These are phyloP conservation scores for Cyanoliseus patagonus DNA, from an alignment of 2,113 vertebrate species.

Conservation along the genomic window DNA sequence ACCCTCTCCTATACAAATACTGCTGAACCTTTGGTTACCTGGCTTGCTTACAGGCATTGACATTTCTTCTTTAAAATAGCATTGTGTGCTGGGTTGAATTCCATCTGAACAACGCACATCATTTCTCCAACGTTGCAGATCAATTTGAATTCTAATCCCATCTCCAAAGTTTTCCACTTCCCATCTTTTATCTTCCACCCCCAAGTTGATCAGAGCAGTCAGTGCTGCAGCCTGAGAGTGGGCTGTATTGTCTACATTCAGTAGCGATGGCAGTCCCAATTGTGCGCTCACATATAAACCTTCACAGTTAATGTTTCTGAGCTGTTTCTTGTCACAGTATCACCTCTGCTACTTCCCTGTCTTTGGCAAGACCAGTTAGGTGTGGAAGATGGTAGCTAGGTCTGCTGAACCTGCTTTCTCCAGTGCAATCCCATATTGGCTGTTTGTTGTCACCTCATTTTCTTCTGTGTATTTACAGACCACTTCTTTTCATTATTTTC, in stretches of 20 bases:
- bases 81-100: neutral
- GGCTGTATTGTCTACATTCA: accelerated
- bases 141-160: neutral
- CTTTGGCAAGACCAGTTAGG: neutral
- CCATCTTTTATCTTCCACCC: neutral
- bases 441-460: neutral
- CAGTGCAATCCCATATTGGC: too few relatives aligned
- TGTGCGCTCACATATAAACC: neutral
- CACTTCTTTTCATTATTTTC: neutral
- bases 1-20: neutral
- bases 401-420: neutral
- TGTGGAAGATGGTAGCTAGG: neutral
- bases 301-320: neutral
- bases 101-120: neutral
- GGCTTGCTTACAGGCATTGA: neutral
- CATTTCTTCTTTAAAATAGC: neutral
- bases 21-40: neutral
- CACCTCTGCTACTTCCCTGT: neutral
- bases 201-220: neutral
- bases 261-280: neutral
- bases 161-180: neutral
- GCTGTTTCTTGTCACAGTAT: neutral
- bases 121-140: neutral
- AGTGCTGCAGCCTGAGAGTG: neutral
- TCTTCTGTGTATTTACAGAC: neutral